phyloP scores from a whole-genome alignment of 2,888 invertebrate species.

The Caenorhabditis afra region DNA sequence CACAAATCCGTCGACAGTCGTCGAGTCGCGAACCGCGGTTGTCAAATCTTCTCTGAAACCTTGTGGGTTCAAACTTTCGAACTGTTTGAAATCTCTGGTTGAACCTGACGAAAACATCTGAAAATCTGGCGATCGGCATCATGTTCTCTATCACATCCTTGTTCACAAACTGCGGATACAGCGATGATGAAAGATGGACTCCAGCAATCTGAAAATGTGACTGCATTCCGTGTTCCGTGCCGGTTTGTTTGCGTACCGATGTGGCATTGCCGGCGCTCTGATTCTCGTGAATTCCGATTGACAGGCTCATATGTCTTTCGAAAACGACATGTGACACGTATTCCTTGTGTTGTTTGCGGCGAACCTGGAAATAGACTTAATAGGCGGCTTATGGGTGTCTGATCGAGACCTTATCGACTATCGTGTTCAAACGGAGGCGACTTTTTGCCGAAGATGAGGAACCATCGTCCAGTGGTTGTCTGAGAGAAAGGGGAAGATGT shows the following conservation, averaged over 20 bases:
- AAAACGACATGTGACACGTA: conserved; percentile 63
- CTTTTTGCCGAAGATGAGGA: conserved; percentile 46
- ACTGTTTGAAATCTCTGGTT: not conserved
- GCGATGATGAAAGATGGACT: conserved; percentile 54
- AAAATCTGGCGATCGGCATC: conserved; percentile 57
- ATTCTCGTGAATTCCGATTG: conserved; percentile 63
- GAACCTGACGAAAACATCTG: conserved; percentile 66
- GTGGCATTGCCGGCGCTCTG: conserved; percentile 57
- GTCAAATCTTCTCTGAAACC: conserved; percentile 59
- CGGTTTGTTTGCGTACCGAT: conserved; percentile 24
- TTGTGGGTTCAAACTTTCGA: not conserved
- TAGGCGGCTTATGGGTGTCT: not conserved
- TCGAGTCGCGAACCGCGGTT: conserved; percentile 62
- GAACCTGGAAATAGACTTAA: conserved; percentile 29
- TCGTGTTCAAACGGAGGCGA: conserved; percentile 55
- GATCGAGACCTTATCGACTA: conserved; percentile 58
- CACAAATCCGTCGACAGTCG: conserved; percentile 65
- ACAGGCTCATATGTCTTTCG: conserved; percentile 63
- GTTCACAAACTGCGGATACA: conserved; percentile 59
- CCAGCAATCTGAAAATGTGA: conserved; percentile 60
- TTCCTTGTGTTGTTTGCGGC: conserved; percentile 62
- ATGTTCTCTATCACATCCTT: conserved; percentile 47
- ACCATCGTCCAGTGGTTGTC: conserved; percentile 40
- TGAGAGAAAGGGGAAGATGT: conserved; percentile 10
- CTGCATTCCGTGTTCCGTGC: not conserved